A percentile compares a stretch with the other conserved stretches of the same genome.
Evolutionary conservation across 2,797 vertebrate species (phyloP).

Genomic region (Falco columbarius): DNA sequence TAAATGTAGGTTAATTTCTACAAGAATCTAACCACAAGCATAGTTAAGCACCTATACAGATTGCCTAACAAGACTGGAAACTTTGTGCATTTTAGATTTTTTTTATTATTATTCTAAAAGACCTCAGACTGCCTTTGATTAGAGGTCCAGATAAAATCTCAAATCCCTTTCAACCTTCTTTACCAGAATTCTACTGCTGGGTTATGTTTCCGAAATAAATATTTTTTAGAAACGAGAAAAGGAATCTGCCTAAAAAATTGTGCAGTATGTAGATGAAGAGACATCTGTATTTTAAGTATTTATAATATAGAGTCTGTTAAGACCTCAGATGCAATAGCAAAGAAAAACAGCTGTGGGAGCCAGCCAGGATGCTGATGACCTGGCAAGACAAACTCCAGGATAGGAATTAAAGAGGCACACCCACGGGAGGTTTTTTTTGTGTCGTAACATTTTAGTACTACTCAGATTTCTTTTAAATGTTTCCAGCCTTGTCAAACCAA

Average conservation of each 20-base stretch:
- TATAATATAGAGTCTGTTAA: not conserved
- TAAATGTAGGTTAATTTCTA: not conserved
- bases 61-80: not conserved
- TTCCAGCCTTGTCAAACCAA: not conserved
- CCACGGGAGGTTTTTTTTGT: not conserved
- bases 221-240: not conserved
- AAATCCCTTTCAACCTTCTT: not conserved
- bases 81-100: not conserved
- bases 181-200: not conserved
- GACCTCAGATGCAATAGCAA: not conserved
- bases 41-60: not conserved
- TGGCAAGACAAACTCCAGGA: not conserved
- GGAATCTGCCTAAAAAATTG: not conserved
- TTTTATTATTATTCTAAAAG: not conserved
- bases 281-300: not conserved
- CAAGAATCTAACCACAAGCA: not conserved
- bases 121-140: not conserved
- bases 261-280: not conserved
- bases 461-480: not conserved
- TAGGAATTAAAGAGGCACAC: not conserved
- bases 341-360: conserved; percentile 3
- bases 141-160: not conserved
- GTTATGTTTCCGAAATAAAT: not conserved
- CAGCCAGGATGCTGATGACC: not conserved
- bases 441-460: not conserved